Conservation (phyloP, 2,888 invertebrate genomes). For the Eristalinus sepulchralis region DNA sequence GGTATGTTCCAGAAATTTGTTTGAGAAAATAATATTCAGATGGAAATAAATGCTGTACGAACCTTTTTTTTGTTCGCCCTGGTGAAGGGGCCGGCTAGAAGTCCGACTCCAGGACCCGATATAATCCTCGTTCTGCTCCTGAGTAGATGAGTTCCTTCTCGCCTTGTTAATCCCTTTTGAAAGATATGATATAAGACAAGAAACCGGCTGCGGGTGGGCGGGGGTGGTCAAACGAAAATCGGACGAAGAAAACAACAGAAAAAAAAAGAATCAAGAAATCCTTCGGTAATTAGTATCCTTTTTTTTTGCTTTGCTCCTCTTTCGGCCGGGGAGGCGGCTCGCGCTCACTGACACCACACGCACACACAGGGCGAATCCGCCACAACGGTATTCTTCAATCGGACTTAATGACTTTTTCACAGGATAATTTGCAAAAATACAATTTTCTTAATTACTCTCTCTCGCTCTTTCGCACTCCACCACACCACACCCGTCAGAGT, state of each 20-base stretch:
- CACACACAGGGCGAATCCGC: conserved; percentile 7
- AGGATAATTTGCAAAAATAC: conserved; percentile 14
- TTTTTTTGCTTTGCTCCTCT: background rate
- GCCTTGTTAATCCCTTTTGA: conserved; percentile 41
- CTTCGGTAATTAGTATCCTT: conserved; percentile 35
- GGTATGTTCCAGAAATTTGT: background rate
- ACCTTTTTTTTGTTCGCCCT: conserved; percentile 43
- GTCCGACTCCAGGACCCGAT: conserved; percentile 10
- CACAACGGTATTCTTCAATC: conserved; percentile 12
- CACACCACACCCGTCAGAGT: background rate
- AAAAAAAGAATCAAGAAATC: conserved; percentile 30
- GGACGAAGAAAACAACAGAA: background rate
- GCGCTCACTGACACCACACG: background rate
- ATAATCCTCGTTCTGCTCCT: conserved; percentile 51
- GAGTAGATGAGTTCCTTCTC: conserved; percentile 5
- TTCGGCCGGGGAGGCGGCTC: no score
- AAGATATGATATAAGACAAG: background rate
- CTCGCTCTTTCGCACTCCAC: conserved; percentile 15
- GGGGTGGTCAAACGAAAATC: conserved; percentile 1
- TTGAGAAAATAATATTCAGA: conserved; percentile 14
- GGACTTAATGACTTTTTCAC: conserved; percentile 36
- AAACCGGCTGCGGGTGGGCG: background rate
- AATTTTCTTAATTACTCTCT: conserved; percentile 42
- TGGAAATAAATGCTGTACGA: conserved; percentile 46
- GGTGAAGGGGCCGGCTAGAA: no score